Percentiles rank a stretch among this genome's conserved stretches.
Conservation (phyloP, 2,888 invertebrate species). For the Netelia melanura region DNA sequence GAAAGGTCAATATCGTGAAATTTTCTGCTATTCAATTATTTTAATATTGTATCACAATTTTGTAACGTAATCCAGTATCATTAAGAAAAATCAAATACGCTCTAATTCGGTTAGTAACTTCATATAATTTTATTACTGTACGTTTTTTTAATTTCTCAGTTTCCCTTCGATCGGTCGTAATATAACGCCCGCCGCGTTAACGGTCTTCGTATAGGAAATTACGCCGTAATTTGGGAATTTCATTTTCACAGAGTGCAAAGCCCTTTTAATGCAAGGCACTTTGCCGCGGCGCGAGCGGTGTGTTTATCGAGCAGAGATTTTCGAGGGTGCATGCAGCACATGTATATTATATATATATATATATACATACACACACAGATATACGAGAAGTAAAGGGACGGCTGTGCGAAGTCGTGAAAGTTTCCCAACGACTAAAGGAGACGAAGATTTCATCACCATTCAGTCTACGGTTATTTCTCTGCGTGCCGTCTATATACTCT, state of each 20-base stretch:
- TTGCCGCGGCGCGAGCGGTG: conserved; percentile 35
- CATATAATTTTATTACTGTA: background rate
- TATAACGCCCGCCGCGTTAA: conserved; percentile 8
- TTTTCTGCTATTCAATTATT: no score
- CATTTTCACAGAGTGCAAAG: conserved; percentile 60
- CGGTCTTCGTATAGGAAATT: conserved; percentile 7
- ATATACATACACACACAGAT: conserved; percentile 8
- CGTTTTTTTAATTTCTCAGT: background rate
- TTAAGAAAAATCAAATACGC: no score
- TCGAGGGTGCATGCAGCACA: conserved; percentile 31
- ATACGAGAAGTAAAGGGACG: conserved; percentile 7
- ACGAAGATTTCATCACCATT: conserved; percentile 49
- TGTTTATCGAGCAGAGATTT: conserved; percentile 62
- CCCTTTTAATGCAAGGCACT: conserved; percentile 58
- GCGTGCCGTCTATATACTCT: conserved; percentile 28
- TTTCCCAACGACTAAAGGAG: conserved; percentile 34
- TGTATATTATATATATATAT: background rate
- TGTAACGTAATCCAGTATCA: no score
- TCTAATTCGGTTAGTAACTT: no score
- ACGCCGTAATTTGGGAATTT: conserved; percentile 57
- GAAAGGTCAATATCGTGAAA: no score
- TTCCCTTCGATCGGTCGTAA: conserved; percentile 11
- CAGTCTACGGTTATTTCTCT: conserved; percentile 34
- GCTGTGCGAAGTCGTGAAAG: conserved; percentile 40
- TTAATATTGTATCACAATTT: no score